Evolutionary conservation across 2,888 invertebrate species (phyloP).

Genomic region (Nyleta sp.): DNA sequence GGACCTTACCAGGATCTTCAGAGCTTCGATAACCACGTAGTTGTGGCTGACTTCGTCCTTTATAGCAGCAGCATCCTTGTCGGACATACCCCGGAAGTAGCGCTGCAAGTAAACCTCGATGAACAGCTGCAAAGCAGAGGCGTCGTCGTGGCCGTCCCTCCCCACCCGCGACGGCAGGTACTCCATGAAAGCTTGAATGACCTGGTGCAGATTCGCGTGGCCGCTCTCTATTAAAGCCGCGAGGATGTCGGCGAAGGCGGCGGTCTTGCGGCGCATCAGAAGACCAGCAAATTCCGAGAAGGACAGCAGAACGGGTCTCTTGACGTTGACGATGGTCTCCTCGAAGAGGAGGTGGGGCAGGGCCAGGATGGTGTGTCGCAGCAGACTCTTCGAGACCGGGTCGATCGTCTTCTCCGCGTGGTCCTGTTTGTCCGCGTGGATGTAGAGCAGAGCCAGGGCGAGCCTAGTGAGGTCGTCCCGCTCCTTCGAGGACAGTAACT

Average conservation of each 20-base stretch:
- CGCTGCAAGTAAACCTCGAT: slow-evolving; percentile 78
- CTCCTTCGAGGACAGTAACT: slow-evolving; percentile 79
- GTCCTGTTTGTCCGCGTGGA: slow-evolving; percentile 83
- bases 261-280: slow-evolving; percentile 83
- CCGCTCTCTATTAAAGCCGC: slow-evolving; percentile 82
- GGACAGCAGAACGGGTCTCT: slow-evolving; percentile 78
- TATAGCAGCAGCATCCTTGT: slow-evolving; percentile 65
- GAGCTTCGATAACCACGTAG: slow-evolving; percentile 83
- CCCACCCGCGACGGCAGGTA: slow-evolving; percentile 88
- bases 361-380: slow-evolving; percentile 81
- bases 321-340: slow-evolving; percentile 79
- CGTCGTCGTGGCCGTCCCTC: slow-evolving; percentile 80
- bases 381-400: slow-evolving; percentile 80
- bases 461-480: slow-evolving; percentile 80
- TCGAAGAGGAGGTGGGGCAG: slow-evolving; percentile 84
- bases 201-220: slow-evolving; percentile 72
- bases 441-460: slow-evolving; percentile 83
- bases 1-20: slow-evolving; percentile 86
- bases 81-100: slow-evolving; percentile 70
- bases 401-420: slow-evolving; percentile 83
- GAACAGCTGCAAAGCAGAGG: slow-evolving; percentile 79
- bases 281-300: slow-evolving; percentile 85
- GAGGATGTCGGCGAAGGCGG: slow-evolving; percentile 83
- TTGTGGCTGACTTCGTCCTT: slow-evolving; percentile 80
- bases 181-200: slow-evolving; percentile 85